Evolutionary conservation across 1,140 invertebrate species (phyloP), one percentile per base, ranked within the genome.

Genomic region (Cherax destructor): DNA sequence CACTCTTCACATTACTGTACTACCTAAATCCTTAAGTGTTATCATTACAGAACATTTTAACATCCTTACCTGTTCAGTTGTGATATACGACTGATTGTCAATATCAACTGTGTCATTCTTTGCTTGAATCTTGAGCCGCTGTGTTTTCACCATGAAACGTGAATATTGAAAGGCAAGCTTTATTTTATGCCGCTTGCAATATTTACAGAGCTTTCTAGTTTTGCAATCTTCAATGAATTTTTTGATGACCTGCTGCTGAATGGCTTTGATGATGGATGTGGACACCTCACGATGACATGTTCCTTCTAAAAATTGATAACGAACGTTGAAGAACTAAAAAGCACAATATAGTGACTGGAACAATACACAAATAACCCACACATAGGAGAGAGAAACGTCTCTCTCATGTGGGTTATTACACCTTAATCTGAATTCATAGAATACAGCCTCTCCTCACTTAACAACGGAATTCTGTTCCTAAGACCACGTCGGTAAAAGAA

Each of bases 41-140:
- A 41, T 41, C 30, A 56, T 56, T 5, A 56, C 9, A 13, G 13
- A 13, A 6, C 52, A 56, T 56, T 56, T 56, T 9, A 56, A 41
- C 11, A 83, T 16, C n/a, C 13, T 61, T 61, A 92, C 86, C 81
- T 92, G 86, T 16, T 92, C 78, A n/a, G 84, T 65, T 13, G 91
- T 89, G n/a, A 89, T 74, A 47, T 92, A 89, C 0, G 78, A 83
- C 85, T 88, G 91, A 21, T 65, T 21, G 18, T 56, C 52, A 10
- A 10, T 6, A 56, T 56, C 6, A 7, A 10, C 52, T 10, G 9
- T 13, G 52, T 13, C 52, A n/a, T 65, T 94, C 84, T 49, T 95
- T 90, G 92, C 95, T 94, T 69, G 13, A 18, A 2, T 21, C 65
- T 69, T 69, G 13, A 69, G 3, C 11, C 21, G 13, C 18, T 13